Evolutionary conservation across 2,113 vertebrate genomes (phyloP).

Genomic region (Vimba vimba): DNA sequence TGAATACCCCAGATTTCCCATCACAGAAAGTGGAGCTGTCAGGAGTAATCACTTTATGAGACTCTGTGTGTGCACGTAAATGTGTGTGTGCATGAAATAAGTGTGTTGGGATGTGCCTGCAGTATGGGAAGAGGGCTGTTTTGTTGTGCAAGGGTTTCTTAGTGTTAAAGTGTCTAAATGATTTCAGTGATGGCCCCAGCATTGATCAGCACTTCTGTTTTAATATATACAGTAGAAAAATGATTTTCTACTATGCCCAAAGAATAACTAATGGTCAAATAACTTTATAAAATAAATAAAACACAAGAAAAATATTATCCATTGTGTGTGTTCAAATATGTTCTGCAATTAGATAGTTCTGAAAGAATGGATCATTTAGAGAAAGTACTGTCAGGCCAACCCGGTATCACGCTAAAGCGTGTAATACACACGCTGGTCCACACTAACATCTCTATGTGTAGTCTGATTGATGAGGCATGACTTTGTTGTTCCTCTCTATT

Average conservation of each 20-base stretch:
- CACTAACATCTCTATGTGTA: neutral
- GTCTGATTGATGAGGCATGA: conserved; percentile 47
- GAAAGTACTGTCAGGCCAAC: neutral
- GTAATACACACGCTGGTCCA: too few species aligned
- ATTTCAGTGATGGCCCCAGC: neutral
- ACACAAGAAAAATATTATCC: neutral
- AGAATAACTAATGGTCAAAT: too few species aligned
- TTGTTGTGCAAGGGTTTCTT: neutral
- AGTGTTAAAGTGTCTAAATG: neutral
- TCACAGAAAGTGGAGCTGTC: conserved; percentile 45
- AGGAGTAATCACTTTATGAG: conserved; percentile 41
- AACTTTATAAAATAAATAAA: neutral
- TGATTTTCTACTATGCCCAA: neutral
- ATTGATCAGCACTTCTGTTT: neutral
- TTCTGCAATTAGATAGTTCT: neutral
- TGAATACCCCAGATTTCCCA: conserved; percentile 25
- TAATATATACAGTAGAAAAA: neutral
- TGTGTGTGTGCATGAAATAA: conserved; percentile 21
- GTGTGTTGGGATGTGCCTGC: conserved; percentile 53
- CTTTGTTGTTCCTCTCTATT: conserved; percentile 44
- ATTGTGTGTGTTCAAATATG: neutral
- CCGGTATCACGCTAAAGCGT: too few species aligned
- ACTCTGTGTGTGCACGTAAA: neutral
- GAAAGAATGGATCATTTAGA: neutral
- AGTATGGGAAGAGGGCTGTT: neutral